Evolutionary conservation across 2,797 vertebrate species (phyloP), one percentile per base, ranked within the genome.

Genomic region (Coreius guichenoti): DNA sequence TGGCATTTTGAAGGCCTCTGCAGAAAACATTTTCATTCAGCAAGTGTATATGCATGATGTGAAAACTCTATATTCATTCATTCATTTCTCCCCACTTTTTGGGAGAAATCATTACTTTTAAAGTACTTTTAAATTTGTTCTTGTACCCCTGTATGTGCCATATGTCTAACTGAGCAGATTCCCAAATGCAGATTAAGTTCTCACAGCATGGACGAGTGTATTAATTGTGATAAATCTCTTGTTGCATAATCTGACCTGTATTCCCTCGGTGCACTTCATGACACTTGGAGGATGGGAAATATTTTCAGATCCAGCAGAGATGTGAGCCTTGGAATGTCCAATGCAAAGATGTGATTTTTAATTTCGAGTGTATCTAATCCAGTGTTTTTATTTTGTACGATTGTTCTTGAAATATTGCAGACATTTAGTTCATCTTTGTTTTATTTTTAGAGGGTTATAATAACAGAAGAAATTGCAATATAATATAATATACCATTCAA

Each of bases 201-300:
- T 85, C 82, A 68, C 82, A 67, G 39, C 82, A 78, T 23, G 47
- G 72, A 63, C 72, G 16, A 79, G 39, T 82, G 80, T 79, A 79
- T 79, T 85, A 79, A 79, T 79, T 85, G 29, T 78, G 67, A 79
- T 85, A 78, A 79, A 77, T 61, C 83, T 79, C 49, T 70, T 81
- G 80, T 79, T 86, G 47, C 79, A 72, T 67, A 82, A 49, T 58
- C 33, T 82, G 81, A 81, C 58, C 43, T 86, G 80, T 31, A 72
- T 74, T 87, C 80, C 51, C 69, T 61, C 47, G 9, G 36, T 58
- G 47, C 47, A 39, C 58, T 72, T 86, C 79, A 23, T 85, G 77
- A 78, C 47, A 85, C 49, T 51, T 68, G 31, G 65, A 81, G 77
- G 81, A 81, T 72, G 70, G 80, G 73, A 21, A 78, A 75, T 89